Conservation (phyloP, 2,113 vertebrate species). For the Ursus arctos region DNA sequence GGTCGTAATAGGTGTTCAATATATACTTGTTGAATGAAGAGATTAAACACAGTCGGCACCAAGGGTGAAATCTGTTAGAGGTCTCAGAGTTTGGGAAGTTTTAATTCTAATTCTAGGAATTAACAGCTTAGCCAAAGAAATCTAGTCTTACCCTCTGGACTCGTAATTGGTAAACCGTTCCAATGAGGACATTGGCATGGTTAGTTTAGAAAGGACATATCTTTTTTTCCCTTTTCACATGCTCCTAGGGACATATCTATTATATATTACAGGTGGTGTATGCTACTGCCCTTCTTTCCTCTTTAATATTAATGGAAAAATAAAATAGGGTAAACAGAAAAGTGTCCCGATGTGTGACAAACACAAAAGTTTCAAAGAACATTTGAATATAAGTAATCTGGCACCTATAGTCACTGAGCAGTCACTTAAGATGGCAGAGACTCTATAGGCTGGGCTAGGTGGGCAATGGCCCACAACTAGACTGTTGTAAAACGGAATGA, state of each 20-base stretch:
- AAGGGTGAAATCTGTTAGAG: neutral
- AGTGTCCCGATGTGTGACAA: neutral
- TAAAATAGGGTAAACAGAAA: neutral
- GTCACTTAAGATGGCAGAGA: neutral
- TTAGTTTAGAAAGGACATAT: neutral
- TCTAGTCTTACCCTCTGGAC: neutral
- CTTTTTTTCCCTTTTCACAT: neutral
- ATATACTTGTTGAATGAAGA: neutral
- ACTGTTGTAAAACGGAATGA: neutral
- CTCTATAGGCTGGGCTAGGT: neutral
- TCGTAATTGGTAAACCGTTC: neutral
- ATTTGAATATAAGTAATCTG: neutral
- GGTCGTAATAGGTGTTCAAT: neutral
- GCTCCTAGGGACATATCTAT: neutral
- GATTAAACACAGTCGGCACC: neutral
- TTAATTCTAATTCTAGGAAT: neutral
- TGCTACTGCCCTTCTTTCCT: neutral
- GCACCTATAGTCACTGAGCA: neutral
- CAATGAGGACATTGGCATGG: neutral
- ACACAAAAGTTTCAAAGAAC: neutral
- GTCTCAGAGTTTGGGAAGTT: neutral
- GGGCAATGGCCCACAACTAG: neutral
- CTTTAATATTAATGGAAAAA: conserved; percentile 7
- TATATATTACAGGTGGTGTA: neutral
- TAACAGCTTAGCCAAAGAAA: neutral